phyloP scores from a whole-genome alignment of 2,888 invertebrate species.

The Euclidia mi region DNA sequence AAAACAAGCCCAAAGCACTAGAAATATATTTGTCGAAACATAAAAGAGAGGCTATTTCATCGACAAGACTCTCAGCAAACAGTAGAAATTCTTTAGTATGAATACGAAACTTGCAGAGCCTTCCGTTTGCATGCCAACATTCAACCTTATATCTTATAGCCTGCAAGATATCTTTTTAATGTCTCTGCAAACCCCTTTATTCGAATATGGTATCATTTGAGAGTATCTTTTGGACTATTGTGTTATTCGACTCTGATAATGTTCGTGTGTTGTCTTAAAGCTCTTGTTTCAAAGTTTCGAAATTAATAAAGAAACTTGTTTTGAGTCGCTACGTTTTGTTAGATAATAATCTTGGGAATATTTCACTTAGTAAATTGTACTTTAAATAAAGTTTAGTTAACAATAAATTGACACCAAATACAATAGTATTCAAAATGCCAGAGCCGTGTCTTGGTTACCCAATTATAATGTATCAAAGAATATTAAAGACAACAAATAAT shows the following conservation, averaged over 20 bases:
- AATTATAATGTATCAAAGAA: no score
- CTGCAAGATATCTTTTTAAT: constrained; percentile 49
- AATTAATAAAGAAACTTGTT: neutral
- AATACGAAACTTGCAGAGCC: constrained; percentile 36
- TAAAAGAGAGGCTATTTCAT: constrained; percentile 22
- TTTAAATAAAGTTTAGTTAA: no score
- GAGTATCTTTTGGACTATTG: constrained; percentile 18
- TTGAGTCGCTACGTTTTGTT: neutral
- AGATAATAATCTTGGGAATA: neutral
- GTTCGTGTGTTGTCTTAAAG: neutral
- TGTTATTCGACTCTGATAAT: neutral
- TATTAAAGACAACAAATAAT: no score
- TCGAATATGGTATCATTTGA: constrained; percentile 23
- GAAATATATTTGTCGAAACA: constrained; percentile 21
- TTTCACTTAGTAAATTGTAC: neutral
- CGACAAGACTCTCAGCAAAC: constrained; percentile 22
- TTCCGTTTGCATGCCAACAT: constrained; percentile 41
- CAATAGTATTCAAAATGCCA: no score
- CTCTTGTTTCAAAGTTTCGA: neutral
- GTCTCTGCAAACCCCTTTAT: constrained; percentile 29
- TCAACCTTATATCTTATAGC: constrained; percentile 41
- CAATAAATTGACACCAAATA: no score
- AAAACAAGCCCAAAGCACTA: constrained; percentile 11
- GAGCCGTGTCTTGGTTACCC: no score
- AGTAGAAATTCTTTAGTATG: constrained; percentile 30